Percentiles rank a stretch among this genome's conserved stretches.
phyloP scores from a whole-genome alignment of 2,888 invertebrate genomes.

The Pristionchus mayeri region DNA sequence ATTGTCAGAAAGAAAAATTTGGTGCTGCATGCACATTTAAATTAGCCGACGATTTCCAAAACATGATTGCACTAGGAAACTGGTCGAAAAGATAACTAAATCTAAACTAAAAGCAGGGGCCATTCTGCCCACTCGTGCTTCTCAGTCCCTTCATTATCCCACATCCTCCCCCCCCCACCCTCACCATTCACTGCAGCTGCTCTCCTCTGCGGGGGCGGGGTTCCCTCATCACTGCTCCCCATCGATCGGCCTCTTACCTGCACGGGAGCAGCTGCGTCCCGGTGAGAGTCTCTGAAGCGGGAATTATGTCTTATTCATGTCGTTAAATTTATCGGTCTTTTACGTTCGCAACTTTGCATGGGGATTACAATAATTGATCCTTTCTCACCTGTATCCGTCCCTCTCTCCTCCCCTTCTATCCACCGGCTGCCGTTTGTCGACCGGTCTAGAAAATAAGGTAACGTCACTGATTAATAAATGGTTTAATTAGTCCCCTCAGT shows the following conservation, averaged over 20 bases:
- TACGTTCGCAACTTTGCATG: not conserved
- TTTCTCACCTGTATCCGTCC: slow-evolving; percentile 29
- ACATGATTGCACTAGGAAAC: no score
- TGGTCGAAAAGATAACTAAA: no score
- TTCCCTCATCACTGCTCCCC: not conserved
- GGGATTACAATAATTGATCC: not conserved
- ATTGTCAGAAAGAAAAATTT: no score
- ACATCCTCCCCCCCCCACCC: no score
- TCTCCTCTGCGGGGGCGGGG: not conserved
- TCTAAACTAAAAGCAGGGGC: no score
- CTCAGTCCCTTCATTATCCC: no score
- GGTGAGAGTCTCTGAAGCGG: not conserved
- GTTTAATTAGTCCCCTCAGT: not conserved
- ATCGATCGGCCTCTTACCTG: not conserved
- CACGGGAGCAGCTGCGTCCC: not conserved
- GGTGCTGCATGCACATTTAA: no score
- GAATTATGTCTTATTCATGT: not conserved
- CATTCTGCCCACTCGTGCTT: no score
- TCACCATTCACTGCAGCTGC: not conserved
- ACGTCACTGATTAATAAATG: no score
- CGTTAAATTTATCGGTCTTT: not conserved
- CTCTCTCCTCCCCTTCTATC: slow-evolving; percentile 15
- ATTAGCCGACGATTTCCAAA: no score
- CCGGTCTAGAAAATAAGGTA: slow-evolving; percentile 12
- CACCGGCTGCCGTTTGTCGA: not conserved